Evolutionary conservation across 1,140 invertebrate species (phyloP).

Genomic region (Scylla paramamosain): DNA sequence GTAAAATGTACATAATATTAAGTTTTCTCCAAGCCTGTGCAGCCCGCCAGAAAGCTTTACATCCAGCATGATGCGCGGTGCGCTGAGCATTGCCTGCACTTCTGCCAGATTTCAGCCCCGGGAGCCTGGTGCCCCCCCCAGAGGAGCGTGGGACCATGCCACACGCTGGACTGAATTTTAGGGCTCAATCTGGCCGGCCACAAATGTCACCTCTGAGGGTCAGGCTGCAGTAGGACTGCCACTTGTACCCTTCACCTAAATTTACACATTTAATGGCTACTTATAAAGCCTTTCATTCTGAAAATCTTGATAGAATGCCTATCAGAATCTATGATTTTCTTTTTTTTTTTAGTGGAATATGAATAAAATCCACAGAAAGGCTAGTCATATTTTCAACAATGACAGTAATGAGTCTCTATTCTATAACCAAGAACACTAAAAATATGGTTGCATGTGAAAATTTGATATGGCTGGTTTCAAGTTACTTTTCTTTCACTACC

Average conservation of each 20-base stretch:
- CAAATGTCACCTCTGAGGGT: conserved; percentile 61
- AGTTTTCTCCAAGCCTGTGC: conserved; percentile 73
- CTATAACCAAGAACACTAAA: no score
- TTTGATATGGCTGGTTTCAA: no score
- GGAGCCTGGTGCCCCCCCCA: conserved; percentile 75
- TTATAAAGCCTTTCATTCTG: conserved; percentile 50
- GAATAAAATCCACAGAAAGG: neutral
- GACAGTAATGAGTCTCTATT: neutral
- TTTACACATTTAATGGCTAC: conserved; percentile 33
- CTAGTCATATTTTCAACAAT: neutral
- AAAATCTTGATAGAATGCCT: conserved; percentile 41
- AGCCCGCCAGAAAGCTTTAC: conserved; percentile 77
- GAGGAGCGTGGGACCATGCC: conserved; percentile 75
- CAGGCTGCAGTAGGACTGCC: conserved; percentile 71
- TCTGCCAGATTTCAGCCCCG: conserved; percentile 76
- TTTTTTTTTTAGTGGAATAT: neutral
- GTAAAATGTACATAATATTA: neutral
- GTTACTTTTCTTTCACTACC: neutral
- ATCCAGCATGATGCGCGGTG: conserved; percentile 77
- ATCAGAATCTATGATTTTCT: neutral
- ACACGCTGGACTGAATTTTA: conserved; percentile 67
- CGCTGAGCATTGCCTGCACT: conserved; percentile 76
- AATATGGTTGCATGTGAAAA: no score
- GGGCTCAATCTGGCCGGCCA: conserved; percentile 73
- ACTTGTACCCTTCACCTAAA: conserved; percentile 63